Evolutionary conservation across 1,140 invertebrate species (phyloP), one percentile per base, ranked within the genome.

Genomic region (Ylistrum balloti): DNA sequence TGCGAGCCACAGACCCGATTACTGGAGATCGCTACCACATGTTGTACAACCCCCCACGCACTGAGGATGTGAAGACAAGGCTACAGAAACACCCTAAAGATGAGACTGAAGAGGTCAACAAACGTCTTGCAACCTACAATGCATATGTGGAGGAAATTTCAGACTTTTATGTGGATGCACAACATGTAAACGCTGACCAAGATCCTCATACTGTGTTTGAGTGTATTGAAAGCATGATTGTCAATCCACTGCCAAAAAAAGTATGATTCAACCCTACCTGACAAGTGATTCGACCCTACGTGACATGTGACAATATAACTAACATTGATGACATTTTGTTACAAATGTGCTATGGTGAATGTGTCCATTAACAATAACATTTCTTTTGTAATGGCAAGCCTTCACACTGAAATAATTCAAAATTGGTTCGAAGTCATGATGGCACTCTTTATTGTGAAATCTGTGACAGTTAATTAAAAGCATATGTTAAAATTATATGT

Each of bases 121-220:
- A 94, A 38, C 93, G 94, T n/a, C 93, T 96, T n/a, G 91, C 94
- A 22, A 88, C 93, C 35, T 96, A 95, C 89, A 91, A 95, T 87
- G 93, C 94, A 22, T 95, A 95, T 38, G 93, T 93, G 0, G 95
- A 96, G 74, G 96, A 96, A 88, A 89, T 96, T 33, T 89, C 93
- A 20, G 95, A 96, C 48, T 96, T 93, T 91, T 96, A 96, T 91
- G 89, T 88, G 11, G 94, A 95, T 86, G 95, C 93, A 17, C 95
- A 96, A 88, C 95, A 96, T 86, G 91, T 96, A 20, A 96, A 96
- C 88, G 96, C 95, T 7, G 96, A 96, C 86, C 96, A 96, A 90
- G 96, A 96, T 91, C 95, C 95, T 41, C 94, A 96, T 87, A 96
- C 96, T n/a, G 96, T 96, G 86, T 96, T 96, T 95, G 96, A 96